Percentiles rank a stretch among this genome's conserved stretches.
These are phyloP conservation scores for Penaeus chinensis DNA, from an alignment of 1,140 invertebrate genomes.

Conservation along the genomic window DNA sequence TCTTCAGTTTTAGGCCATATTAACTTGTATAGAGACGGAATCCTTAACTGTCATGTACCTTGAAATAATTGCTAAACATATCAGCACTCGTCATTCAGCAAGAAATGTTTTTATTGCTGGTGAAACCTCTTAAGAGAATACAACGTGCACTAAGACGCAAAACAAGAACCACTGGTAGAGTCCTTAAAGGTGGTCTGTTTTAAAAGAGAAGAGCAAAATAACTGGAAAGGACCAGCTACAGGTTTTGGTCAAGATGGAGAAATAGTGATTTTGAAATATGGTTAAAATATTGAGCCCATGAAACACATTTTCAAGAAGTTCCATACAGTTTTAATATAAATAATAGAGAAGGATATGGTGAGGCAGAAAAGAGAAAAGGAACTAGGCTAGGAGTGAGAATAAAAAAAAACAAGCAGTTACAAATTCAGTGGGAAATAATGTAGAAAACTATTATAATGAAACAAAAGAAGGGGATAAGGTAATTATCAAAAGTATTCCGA, in stretches of 20 bases:
- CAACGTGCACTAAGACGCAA: background rate
- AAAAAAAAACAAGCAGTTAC: background rate
- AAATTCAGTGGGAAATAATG: background rate
- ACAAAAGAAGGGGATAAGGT: background rate
- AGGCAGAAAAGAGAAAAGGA: background rate
- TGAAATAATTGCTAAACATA: too few species aligned
- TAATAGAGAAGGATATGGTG: background rate
- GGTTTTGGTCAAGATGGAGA: background rate
- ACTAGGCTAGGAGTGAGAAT: background rate
- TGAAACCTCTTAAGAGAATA: constrained; percentile 8
- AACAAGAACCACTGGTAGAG: background rate
- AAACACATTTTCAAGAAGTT: constrained; percentile 1
- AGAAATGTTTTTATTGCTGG: background rate
- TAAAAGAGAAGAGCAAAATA: constrained; percentile 2
- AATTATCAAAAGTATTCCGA: background rate
- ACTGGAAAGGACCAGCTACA: background rate
- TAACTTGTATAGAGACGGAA: too few species aligned
- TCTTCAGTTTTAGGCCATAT: too few species aligned
- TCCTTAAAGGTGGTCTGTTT: background rate
- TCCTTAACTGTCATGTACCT: too few species aligned
- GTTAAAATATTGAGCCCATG: constrained; percentile 6
- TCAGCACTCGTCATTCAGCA: too few species aligned
- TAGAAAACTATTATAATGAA: background rate
- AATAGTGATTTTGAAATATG: constrained; percentile 1
- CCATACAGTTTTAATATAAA: constrained; percentile 1